A percentile compares a stretch with the other conserved stretches of the same genome.
These are phyloP conservation scores for Tapera naevia DNA, from an alignment of 2,797 vertebrate genomes.

Conservation along the genomic window DNA sequence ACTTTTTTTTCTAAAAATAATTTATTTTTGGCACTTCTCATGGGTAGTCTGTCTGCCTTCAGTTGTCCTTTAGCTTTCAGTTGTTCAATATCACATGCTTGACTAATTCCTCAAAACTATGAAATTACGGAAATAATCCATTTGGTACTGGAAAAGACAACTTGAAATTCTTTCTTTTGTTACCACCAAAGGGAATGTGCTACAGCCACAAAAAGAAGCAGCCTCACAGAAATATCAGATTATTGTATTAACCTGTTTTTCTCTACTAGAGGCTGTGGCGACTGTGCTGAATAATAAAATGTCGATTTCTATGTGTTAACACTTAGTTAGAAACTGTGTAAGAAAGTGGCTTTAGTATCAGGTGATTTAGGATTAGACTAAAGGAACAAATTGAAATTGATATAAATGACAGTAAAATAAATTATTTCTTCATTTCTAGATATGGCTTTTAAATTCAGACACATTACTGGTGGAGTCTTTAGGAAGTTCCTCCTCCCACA, in stretches of 20 bases:
- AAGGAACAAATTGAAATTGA: not conserved
- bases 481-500: slow-evolving; percentile 48
- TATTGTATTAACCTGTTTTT: not conserved
- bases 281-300: not conserved
- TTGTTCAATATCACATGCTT: not conserved
- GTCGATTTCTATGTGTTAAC: not conserved
- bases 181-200: not conserved
- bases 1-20: not conserved
- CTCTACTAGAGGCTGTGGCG: not conserved
- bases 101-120: not conserved
- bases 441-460: slow-evolving; percentile 96
- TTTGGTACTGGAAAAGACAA: not conserved
- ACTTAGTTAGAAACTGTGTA: not conserved
- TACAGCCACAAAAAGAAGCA: not conserved
- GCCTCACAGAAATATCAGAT: not conserved
- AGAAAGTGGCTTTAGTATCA: not conserved
- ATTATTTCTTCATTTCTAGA: slow-evolving; percentile 73
- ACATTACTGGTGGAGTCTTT: slow-evolving; percentile 84
- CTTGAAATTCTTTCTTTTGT: not conserved
- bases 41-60: not conserved
- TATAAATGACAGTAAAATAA: not conserved
- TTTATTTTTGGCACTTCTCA: not conserved
- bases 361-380: not conserved
- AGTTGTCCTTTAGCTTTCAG: not conserved
- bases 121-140: not conserved